Percentiles rank a stretch among this genome's conserved stretches.
phyloP scores from a whole-genome alignment of 2,888 invertebrate species.

The Choristoneura rosaceana region DNA sequence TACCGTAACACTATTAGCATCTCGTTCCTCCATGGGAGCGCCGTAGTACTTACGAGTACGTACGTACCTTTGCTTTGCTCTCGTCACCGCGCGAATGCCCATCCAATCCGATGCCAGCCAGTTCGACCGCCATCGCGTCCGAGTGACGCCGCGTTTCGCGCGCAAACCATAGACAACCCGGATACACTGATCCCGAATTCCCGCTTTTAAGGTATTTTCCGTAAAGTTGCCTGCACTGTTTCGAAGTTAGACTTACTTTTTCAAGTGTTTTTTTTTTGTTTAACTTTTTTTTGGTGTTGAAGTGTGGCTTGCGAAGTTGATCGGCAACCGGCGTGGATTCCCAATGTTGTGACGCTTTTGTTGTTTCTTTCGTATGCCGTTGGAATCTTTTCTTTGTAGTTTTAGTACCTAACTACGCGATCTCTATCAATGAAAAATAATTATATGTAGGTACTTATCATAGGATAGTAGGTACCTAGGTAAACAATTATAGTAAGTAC shows the following conservation, averaged over 20 bases:
- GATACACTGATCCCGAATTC: slow-evolving; percentile 55
- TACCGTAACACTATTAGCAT: slow-evolving; percentile 48
- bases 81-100: slow-evolving; percentile 9
- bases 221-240: slow-evolving; percentile 46
- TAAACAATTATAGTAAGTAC: too few species aligned
- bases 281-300: slow-evolving; percentile 39
- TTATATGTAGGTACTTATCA: too few species aligned
- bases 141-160: slow-evolving; percentile 69
- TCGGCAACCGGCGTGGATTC: slow-evolving; percentile 32
- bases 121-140: slow-evolving; percentile 63
- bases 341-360: slow-evolving; percentile 54
- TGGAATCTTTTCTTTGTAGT: slow-evolving; percentile 47
- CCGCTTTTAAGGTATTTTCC: slow-evolving; percentile 70
- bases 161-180: slow-evolving; percentile 63
- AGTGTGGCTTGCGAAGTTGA: slow-evolving; percentile 43
- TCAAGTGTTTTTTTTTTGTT: slow-evolving; percentile 43
- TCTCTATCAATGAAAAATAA: slow-evolving; percentile 28
- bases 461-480: too few species aligned
- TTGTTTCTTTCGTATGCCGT: slow-evolving; percentile 58
- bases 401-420: slow-evolving; percentile 16
- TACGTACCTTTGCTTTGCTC: slow-evolving; percentile 28
- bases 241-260: slow-evolving; percentile 33
- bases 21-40: slow-evolving; percentile 46
- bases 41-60: slow-evolving; percentile 11
- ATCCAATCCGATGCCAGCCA: slow-evolving; percentile 56